These are phyloP conservation scores for Gallinago stenura DNA, from an alignment of 2,797 vertebrate species.

Conservation along the genomic window DNA sequence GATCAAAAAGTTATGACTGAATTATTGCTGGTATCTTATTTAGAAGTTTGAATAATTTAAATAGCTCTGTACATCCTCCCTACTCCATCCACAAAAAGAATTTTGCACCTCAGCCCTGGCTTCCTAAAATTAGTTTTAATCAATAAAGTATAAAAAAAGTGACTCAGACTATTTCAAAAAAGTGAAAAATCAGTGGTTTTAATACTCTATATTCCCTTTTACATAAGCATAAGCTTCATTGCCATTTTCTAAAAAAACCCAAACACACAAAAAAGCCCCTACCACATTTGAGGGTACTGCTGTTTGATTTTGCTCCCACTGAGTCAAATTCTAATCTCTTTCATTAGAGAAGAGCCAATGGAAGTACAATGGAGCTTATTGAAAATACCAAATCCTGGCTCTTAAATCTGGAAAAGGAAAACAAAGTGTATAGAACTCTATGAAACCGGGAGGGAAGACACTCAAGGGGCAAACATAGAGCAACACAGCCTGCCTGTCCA, in stretches of 20 bases:
- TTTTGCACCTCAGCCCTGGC: not conserved
- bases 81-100: slow-evolving; percentile 4
- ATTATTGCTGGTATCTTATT: slow-evolving; percentile 63
- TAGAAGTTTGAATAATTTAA: slow-evolving; percentile 70
- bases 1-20: slow-evolving; percentile 61
- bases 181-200: not conserved
- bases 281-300: not conserved
- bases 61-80: slow-evolving; percentile 23
- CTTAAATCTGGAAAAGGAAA: not conserved
- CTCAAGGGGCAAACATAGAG: not conserved
- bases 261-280: not conserved
- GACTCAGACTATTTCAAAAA: not conserved
- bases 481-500: not conserved
- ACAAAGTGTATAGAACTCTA: not conserved
- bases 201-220: not conserved
- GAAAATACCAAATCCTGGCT: not conserved
- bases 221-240: not conserved
- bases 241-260: not conserved
- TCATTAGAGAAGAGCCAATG: not conserved
- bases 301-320: not conserved
- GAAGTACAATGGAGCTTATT: not conserved
- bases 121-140: not conserved
- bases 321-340: not conserved
- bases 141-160: not conserved
- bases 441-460: not conserved